Conservation (phyloP, 2,797 vertebrate species). For the Uromys caudimaculatus region DNA sequence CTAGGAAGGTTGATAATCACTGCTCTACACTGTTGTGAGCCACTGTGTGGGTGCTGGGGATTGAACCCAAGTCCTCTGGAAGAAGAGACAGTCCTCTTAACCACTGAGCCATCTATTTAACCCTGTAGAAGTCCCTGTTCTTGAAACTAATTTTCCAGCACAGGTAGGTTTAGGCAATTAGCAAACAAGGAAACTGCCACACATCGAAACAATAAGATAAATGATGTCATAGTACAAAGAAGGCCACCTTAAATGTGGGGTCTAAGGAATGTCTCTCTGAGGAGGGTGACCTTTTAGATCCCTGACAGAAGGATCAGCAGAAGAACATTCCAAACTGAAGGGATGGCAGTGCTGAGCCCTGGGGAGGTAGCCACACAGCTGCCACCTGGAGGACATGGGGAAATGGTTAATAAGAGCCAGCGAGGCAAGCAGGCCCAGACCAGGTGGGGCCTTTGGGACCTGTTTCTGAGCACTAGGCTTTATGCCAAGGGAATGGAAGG, state of each 20-base stretch:
- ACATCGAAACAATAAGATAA: background rate
- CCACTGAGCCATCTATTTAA: background rate
- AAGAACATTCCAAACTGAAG: background rate
- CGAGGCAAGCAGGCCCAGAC: background rate
- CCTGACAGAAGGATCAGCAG: background rate
- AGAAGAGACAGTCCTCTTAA: background rate
- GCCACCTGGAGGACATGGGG: background rate
- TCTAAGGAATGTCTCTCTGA: slow-evolving; percentile 5
- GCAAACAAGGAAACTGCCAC: background rate
- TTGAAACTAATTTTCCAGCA: background rate
- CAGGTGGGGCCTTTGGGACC: background rate
- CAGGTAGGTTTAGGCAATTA: background rate
- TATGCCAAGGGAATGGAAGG: background rate
- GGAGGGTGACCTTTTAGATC: background rate
- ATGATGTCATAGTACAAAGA: background rate
- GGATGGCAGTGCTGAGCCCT: background rate
- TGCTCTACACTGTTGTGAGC: background rate
- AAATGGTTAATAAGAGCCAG: no score
- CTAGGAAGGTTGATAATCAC: background rate
- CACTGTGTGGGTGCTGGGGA: background rate
- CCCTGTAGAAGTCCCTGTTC: background rate
- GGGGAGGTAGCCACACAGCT: background rate
- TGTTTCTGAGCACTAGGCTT: background rate
- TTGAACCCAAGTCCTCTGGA: background rate
- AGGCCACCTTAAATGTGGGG: background rate